Evolutionary conservation across 1,140 invertebrate genomes (phyloP).

Genomic region (Penaeus vannamei): DNA sequence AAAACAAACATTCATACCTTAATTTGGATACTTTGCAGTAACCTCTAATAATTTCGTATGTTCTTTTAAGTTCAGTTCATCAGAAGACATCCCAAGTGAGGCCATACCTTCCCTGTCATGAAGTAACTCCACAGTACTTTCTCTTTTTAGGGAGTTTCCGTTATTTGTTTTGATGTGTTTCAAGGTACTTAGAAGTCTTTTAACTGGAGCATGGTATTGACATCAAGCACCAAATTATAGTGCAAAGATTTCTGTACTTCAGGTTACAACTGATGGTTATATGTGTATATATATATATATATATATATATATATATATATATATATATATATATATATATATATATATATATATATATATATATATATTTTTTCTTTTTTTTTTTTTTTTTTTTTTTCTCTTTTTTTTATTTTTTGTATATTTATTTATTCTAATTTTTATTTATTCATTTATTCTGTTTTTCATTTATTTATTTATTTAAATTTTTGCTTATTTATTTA

Average conservation of each 20-base stretch:
- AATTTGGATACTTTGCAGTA: constrained; percentile 5
- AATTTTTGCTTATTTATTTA: too few species aligned
- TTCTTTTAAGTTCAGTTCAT: neutral
- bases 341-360: too few species aligned
- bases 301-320: too few species aligned
- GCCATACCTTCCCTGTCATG: neutral
- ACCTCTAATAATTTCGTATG: neutral
- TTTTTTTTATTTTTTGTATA: too few species aligned
- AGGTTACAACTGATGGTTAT: too few species aligned
- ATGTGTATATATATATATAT: too few species aligned
- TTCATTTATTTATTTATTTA: too few species aligned
- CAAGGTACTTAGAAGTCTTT: neutral
- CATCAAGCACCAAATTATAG: neutral
- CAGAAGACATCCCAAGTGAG: neutral
- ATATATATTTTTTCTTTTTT: too few species aligned
- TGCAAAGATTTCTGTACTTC: neutral
- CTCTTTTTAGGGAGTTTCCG: constrained; percentile 4
- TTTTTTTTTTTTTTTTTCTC: too few species aligned
- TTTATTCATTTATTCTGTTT: too few species aligned
- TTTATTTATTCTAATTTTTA: too few species aligned
- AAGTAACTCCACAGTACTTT: constrained; percentile 11
- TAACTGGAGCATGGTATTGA: constrained; percentile 11
- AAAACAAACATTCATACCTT: neutral
- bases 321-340: too few species aligned
- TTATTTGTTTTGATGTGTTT: neutral